phyloP scores from a whole-genome alignment of 2,888 invertebrate species.

The Eristalinus sepulchralis region DNA sequence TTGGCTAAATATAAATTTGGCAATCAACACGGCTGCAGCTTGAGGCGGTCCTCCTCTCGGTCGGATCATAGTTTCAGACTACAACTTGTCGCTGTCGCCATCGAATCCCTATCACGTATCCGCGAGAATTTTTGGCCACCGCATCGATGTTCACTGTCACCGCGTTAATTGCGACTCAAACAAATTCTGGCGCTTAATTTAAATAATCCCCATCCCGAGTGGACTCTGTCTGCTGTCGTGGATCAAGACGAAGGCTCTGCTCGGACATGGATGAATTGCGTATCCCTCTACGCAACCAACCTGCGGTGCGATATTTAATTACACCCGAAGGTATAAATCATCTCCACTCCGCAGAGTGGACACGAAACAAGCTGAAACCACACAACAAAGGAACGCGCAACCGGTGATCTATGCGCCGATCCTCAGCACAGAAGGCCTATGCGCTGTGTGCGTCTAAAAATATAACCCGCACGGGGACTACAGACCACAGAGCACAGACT shows the following conservation, averaged over 20 bases:
- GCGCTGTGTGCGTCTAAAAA: conserved; percentile 47
- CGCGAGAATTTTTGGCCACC: conserved; percentile 56
- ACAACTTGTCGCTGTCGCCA: conserved; percentile 33
- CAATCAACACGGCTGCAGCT: conserved; percentile 49
- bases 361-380: conserved; percentile 4
- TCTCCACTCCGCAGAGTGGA: conserved; percentile 44
- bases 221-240: background rate
- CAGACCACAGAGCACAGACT: conserved; percentile 28
- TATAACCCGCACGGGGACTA: conserved; percentile 4
- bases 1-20: conserved; percentile 65
- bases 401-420: conserved; percentile 56
- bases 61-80: background rate
- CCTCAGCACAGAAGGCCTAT: conserved; percentile 41
- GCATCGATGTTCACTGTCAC: conserved; percentile 64
- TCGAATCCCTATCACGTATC: conserved; percentile 61
- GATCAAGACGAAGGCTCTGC: background rate
- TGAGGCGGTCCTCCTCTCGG: conserved; percentile 20
- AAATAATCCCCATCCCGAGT: conserved; percentile 36
- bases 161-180: conserved; percentile 60
- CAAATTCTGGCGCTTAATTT: conserved; percentile 70
- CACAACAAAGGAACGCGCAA: conserved; percentile 52
- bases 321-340: conserved; percentile 62
- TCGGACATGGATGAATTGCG: conserved; percentile 18
- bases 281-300: conserved; percentile 34
- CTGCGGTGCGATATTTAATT: conserved; percentile 51